Conservation (phyloP, 2,888 invertebrate genomes). For the Synergus laeviventris region DNA sequence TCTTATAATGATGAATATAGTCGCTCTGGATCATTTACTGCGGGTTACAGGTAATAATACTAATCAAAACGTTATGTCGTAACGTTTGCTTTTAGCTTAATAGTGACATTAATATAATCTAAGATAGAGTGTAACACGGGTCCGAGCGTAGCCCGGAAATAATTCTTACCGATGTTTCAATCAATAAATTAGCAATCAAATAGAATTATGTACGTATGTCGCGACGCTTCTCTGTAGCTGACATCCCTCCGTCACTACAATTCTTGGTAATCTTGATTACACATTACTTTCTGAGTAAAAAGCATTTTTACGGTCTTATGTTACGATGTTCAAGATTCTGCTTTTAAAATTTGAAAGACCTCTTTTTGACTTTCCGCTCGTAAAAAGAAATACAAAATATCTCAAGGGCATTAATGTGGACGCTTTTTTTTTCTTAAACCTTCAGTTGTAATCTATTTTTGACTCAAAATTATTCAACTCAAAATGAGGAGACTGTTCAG, state of each 20-base stretch:
- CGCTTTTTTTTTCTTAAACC: not conserved
- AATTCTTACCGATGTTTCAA: constrained; percentile 57
- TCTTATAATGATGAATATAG: constrained; percentile 66
- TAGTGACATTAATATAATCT: constrained; percentile 60
- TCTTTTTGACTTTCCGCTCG: not conserved
- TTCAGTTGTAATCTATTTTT: no score
- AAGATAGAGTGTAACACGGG: constrained; percentile 63
- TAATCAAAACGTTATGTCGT: constrained; percentile 65
- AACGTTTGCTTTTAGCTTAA: constrained; percentile 52
- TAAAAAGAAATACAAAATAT: not conserved
- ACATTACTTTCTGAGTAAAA: no score
- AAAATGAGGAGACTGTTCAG: not conserved
- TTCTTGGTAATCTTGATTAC: no score
- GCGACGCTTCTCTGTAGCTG: constrained; percentile 48
- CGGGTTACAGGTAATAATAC: constrained; percentile 66
- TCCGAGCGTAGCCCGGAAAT: constrained; percentile 64
- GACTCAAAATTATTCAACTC: not conserved
- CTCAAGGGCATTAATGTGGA: not conserved
- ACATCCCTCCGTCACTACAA: constrained; percentile 40
- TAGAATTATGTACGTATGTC: constrained; percentile 54
- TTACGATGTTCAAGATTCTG: not conserved
- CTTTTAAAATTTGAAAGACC: not conserved
- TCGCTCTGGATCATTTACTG: constrained; percentile 61
- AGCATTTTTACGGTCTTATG: no score
- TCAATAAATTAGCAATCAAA: constrained; percentile 65